Percentiles rank a stretch among this genome's conserved stretches.
phyloP scores from a whole-genome alignment of 1,140 invertebrate genomes.

The Hypsibius dujardini region DNA sequence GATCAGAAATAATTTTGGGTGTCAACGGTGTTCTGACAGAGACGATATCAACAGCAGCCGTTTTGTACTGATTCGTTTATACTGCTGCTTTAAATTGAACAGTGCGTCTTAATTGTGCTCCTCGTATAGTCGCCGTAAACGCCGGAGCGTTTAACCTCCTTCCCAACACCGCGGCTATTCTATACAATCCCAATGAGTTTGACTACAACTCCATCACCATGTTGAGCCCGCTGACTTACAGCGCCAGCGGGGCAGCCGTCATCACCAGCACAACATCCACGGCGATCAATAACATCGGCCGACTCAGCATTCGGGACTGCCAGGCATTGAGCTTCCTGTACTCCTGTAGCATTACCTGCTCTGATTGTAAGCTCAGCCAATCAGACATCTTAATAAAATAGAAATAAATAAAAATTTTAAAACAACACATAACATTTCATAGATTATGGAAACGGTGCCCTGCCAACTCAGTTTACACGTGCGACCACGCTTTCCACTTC shows the following conservation, averaged over 20 bases:
- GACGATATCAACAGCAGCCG: no score
- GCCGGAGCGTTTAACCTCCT: background rate
- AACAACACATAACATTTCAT: no score
- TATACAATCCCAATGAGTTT: conserved; percentile 1
- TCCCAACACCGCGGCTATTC: background rate
- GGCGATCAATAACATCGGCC: background rate
- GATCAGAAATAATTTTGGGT: no score
- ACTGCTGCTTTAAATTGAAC: background rate
- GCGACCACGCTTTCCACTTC: background rate
- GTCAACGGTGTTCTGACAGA: no score
- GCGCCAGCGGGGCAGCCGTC: background rate
- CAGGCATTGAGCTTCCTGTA: background rate
- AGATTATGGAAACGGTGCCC: background rate
- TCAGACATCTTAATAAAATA: no score
- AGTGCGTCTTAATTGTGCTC: background rate
- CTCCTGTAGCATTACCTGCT: background rate
- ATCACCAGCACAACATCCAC: background rate
- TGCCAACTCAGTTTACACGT: background rate
- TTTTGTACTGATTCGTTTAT: no score
- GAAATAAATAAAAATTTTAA: no score
- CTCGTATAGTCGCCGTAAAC: background rate
- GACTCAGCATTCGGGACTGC: conserved; percentile 13
- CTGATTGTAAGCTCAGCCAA: no score
- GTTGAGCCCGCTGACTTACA: background rate
- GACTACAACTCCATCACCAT: conserved; percentile 13